phyloP scores from a whole-genome alignment of 2,888 invertebrate genomes.

The Oegoconia quadripuncta region DNA sequence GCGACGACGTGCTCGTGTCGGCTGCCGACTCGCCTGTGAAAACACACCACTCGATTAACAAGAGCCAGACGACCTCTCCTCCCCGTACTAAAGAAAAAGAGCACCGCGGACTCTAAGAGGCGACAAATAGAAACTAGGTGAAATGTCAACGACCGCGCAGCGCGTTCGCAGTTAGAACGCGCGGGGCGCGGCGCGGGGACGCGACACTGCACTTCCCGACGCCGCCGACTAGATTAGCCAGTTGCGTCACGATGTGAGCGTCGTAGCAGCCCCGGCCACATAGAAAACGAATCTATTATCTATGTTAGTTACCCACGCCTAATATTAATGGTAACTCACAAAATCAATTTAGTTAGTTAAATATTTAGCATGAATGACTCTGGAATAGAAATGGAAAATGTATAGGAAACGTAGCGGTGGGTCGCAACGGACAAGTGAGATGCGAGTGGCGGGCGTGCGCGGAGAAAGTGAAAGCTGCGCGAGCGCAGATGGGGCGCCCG shows the following conservation, averaged over 20 bases:
- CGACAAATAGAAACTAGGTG: slow-evolving; percentile 77
- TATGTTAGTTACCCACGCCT: slow-evolving; percentile 17
- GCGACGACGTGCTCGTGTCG: slow-evolving; percentile 95
- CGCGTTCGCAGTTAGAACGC: slow-evolving; percentile 62
- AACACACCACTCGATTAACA: slow-evolving; percentile 55
- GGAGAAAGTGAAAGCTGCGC: slow-evolving; percentile 76
- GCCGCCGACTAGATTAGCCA: slow-evolving; percentile 77
- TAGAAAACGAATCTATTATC: slow-evolving; percentile 48
- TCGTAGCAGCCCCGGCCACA: slow-evolving; percentile 44
- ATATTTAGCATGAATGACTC: slow-evolving; percentile 43
- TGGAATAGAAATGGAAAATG: slow-evolving; percentile 55
- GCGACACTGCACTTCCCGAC: slow-evolving; percentile 80
- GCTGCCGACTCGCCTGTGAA: slow-evolving; percentile 92
- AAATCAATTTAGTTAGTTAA: too few species aligned
- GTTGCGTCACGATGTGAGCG: slow-evolving; percentile 72
- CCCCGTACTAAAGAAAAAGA: slow-evolving; percentile 50
- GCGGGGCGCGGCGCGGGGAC: slow-evolving; percentile 72
- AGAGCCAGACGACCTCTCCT: slow-evolving; percentile 35
- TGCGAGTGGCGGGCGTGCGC: slow-evolving; percentile 48
- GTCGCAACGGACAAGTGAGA: slow-evolving; percentile 51
- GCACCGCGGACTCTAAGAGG: slow-evolving; percentile 61
- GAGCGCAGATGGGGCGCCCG: slow-evolving; percentile 71
- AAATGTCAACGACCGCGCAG: slow-evolving; percentile 75
- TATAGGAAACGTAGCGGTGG: slow-evolving; percentile 34
- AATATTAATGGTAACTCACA: neutral